Conservation (phyloP, 2,797 vertebrate genomes). For the Coilia nasus region DNA sequence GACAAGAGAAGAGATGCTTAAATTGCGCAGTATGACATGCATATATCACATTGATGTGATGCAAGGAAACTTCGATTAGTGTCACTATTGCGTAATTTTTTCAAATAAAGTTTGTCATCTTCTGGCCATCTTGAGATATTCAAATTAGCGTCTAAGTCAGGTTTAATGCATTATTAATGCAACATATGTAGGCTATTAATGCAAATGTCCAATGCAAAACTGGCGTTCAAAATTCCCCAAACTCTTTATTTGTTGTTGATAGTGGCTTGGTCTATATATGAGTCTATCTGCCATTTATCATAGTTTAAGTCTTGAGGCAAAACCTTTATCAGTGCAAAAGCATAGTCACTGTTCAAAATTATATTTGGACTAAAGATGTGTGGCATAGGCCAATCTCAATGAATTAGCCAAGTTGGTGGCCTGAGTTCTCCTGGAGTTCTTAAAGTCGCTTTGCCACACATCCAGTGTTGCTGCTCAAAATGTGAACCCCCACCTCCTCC, state of each 20-base stretch:
- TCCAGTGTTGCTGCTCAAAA: slow-evolving; percentile 9
- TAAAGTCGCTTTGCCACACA: background rate
- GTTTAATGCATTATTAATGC: background rate
- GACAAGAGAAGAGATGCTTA: background rate
- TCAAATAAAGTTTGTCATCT: background rate
- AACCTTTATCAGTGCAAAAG: background rate
- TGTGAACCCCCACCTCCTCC: slow-evolving; percentile 56
- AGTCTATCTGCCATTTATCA: background rate
- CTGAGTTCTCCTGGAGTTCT: background rate
- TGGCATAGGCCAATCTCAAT: background rate
- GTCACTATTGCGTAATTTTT: background rate
- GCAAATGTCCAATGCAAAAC: background rate
- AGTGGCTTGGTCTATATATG: background rate
- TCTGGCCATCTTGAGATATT: background rate
- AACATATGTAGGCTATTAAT: too few relatives aligned
- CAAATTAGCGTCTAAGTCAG: background rate
- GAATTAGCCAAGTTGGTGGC: slow-evolving; percentile 2
- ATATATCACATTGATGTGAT: background rate
- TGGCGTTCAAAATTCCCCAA: background rate
- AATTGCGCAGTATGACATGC: background rate
- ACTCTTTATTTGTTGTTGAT: background rate
- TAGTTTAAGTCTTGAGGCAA: background rate
- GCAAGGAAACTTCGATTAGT: background rate
- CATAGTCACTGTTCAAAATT: background rate
- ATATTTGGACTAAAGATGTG: background rate